phyloP scores from a whole-genome alignment of 2,797 vertebrate genomes.

The Gouania willdenowi region DNA sequence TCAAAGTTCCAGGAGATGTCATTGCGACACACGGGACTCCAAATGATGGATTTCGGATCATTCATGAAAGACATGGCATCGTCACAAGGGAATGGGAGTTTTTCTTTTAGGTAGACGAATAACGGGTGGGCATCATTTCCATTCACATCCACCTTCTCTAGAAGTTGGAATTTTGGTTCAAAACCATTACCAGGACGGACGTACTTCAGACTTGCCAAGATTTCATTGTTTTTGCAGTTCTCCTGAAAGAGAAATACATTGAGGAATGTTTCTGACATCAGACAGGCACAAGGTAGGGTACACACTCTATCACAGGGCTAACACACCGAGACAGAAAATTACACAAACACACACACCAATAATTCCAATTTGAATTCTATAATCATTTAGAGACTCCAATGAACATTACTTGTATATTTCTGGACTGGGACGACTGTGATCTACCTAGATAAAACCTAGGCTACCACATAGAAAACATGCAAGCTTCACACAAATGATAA shows the following conservation, averaged over 20 bases:
- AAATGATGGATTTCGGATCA: slow-evolving; percentile 85
- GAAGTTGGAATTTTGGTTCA: slow-evolving; percentile 82
- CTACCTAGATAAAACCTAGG: too few relatives aligned
- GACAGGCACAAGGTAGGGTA: too few relatives aligned
- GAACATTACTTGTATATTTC: too few relatives aligned
- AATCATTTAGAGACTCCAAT: too few relatives aligned
- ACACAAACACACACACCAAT: too few relatives aligned
- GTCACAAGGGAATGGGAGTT: slow-evolving; percentile 82
- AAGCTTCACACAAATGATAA: too few relatives aligned
- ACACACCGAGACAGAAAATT: too few relatives aligned
- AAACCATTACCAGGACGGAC: slow-evolving; percentile 85
- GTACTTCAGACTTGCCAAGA: slow-evolving; percentile 78
- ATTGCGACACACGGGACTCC: slow-evolving; percentile 84
- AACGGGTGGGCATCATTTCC: slow-evolving; percentile 82
- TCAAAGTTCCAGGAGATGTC: slow-evolving; percentile 93
- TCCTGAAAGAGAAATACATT: slow-evolving; percentile 69
- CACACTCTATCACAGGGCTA: too few relatives aligned
- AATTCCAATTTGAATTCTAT: too few relatives aligned
- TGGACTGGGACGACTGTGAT: too few relatives aligned
- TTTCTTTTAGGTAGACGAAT: slow-evolving; percentile 81
- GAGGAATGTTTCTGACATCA: too few relatives aligned
- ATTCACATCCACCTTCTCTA: slow-evolving; percentile 88
- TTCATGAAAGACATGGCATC: slow-evolving; percentile 80
- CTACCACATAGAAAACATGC: too few relatives aligned
- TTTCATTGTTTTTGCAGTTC: slow-evolving; percentile 85